A percentile compares a stretch with the other conserved stretches of the same genome.
Evolutionary conservation across 1,140 invertebrate genomes (phyloP).

Genomic region (Anoplophora glabripennis): DNA sequence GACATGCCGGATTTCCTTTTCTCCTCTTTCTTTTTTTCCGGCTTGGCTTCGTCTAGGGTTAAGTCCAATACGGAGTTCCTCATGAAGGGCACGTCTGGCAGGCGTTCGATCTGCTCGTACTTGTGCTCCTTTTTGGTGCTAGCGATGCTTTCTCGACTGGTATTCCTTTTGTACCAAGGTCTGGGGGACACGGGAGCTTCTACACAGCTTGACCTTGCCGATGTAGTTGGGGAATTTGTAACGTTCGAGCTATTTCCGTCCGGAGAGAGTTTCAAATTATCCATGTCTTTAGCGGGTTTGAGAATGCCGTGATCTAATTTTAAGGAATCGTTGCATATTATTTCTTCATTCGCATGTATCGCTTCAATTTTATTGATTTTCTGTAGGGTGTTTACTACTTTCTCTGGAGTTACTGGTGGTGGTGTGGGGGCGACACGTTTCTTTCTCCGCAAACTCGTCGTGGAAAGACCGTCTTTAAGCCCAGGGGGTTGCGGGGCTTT

Average conservation of each 20-base stretch:
- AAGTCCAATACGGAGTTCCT: constrained; percentile 45
- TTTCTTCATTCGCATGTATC: constrained; percentile 25
- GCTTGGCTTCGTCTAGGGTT: constrained; percentile 47
- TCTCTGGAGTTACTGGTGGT: constrained; percentile 41
- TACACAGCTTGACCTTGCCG: constrained; percentile 30
- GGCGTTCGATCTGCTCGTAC: constrained; percentile 39
- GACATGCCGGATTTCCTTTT: constrained; percentile 62
- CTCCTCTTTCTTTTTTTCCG: constrained; percentile 46
- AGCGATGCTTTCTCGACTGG: constrained; percentile 26
- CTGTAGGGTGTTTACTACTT: constrained; percentile 14
- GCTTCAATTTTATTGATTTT: constrained; percentile 13
- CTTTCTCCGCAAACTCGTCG: constrained; percentile 52
- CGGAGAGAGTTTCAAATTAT: not conserved
- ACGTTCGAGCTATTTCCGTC: not conserved
- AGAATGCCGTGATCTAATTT: constrained; percentile 52
- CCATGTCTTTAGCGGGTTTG: constrained; percentile 42
- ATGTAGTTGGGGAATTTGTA: constrained; percentile 7
- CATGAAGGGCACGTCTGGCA: constrained; percentile 46
- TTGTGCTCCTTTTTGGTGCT: constrained; percentile 38
- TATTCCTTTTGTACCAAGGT: constrained; percentile 64
- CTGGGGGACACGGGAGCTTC: constrained; percentile 53
- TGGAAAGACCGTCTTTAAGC: constrained; percentile 27
- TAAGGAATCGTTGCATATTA: constrained; percentile 50
- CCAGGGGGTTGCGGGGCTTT: constrained; percentile 67
- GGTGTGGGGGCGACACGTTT: constrained; percentile 62